Percentiles rank a stretch among this genome's conserved stretches.
phyloP scores from a whole-genome alignment of 2,888 invertebrate species.

The Punctoribates punctum region DNA sequence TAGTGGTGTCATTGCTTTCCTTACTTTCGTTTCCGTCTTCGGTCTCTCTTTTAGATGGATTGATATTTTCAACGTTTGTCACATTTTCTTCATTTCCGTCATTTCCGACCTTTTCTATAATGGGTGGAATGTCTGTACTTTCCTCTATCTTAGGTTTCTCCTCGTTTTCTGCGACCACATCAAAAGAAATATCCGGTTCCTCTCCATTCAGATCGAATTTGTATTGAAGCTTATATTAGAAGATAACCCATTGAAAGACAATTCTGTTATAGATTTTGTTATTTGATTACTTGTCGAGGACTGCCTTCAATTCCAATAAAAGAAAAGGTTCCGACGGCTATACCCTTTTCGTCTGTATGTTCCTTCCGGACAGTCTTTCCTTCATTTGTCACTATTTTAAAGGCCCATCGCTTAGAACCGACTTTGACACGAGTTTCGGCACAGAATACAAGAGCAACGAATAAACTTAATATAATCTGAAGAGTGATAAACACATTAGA shows the following conservation, averaged over 20 bases:
- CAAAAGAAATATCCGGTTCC: constrained; percentile 39
- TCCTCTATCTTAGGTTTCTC: neutral
- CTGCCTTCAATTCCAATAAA: neutral
- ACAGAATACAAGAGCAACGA: constrained; percentile 31
- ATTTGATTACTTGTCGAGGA: constrained; percentile 21
- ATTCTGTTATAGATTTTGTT: neutral
- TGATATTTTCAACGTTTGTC: neutral
- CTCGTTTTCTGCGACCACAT: neutral
- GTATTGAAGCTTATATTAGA: constrained; percentile 38
- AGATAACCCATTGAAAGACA: neutral
- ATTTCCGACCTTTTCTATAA: neutral
- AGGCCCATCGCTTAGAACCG: constrained; percentile 37
- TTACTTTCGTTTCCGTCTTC: neutral
- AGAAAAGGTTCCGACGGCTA: constrained; percentile 20
- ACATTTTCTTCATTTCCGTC: no score
- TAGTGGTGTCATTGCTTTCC: no score
- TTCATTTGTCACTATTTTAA: constrained; percentile 35
- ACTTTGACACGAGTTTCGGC: constrained; percentile 41
- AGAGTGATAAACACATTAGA: neutral
- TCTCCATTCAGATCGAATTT: constrained; percentile 31
- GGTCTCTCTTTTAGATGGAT: neutral
- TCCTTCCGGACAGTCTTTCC: constrained; percentile 37
- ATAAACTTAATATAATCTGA: constrained; percentile 28
- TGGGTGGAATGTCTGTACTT: neutral
- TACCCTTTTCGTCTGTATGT: constrained; percentile 37